These are phyloP conservation scores for Drosophila longiperda DNA, from an alignment of 2,888 invertebrate genomes.

Conservation along the genomic window DNA sequence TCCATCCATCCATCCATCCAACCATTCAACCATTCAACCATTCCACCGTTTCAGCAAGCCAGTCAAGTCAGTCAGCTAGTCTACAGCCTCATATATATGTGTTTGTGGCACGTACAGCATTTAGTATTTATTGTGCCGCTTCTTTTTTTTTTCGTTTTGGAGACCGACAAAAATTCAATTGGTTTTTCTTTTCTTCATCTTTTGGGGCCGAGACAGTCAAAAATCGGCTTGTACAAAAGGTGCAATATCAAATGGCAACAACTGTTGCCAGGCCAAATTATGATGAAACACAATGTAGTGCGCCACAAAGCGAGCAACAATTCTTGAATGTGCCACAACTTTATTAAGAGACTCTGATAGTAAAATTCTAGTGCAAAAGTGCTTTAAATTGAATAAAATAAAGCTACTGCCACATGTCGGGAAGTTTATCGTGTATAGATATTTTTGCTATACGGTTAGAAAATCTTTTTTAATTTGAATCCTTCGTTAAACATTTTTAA, in stretches of 20 bases:
- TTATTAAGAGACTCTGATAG: slow-evolving; percentile 6
- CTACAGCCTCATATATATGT: slow-evolving; percentile 21
- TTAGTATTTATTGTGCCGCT: slow-evolving; percentile 74
- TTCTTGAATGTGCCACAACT: slow-evolving; percentile 23
- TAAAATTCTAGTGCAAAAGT: background rate
- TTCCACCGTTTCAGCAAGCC: slow-evolving; percentile 9
- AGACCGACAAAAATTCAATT: slow-evolving; percentile 64
- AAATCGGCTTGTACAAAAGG: slow-evolving; percentile 6
- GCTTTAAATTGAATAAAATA: background rate
- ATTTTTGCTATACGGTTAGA: background rate
- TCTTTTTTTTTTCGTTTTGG: slow-evolving; percentile 34
- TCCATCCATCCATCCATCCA: slow-evolving; percentile 15
- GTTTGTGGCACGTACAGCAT: slow-evolving; percentile 70
- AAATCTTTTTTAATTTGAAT: background rate
- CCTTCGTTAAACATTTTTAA: background rate
- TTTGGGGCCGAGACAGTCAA: slow-evolving; percentile 2
- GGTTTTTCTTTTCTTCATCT: slow-evolving; percentile 36
- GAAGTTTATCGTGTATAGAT: background rate
- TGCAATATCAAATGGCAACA: slow-evolving; percentile 49
- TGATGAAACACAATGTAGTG: slow-evolving; percentile 16
- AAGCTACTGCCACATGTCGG: background rate
- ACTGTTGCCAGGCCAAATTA: slow-evolving; percentile 20
- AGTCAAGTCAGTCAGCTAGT: slow-evolving; percentile 11
- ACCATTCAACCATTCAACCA: background rate
- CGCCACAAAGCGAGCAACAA: slow-evolving; percentile 50